A percentile compares a stretch with the other conserved stretches of the same genome.
phyloP scores from a whole-genome alignment of 2,888 invertebrate species.

The Cephus sareptanus region DNA sequence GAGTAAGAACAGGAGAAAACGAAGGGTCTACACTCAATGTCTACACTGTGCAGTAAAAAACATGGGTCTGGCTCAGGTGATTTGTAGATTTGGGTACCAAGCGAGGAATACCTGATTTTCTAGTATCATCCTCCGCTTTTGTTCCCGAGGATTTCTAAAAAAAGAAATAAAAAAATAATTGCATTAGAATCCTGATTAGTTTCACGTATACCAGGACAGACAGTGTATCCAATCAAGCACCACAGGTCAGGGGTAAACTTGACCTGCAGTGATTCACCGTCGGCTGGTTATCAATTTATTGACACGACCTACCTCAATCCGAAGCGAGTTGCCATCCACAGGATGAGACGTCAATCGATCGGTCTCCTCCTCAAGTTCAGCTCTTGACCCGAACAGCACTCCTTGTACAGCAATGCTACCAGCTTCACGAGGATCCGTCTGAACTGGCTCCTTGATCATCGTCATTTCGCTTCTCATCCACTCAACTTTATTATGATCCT shows the following conservation, averaged over 20 bases:
- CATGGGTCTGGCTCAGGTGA: slow-evolving; percentile 52
- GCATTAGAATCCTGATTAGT: neutral
- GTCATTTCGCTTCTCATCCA: slow-evolving; percentile 14
- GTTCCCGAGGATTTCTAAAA: slow-evolving; percentile 37
- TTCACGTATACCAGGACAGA: neutral
- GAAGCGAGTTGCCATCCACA: neutral
- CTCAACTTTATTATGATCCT: neutral
- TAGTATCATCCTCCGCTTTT: slow-evolving; percentile 32
- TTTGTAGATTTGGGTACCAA: slow-evolving; percentile 52
- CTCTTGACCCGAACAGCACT: neutral
- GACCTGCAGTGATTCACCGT: neutral
- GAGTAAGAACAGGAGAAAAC: neutral
- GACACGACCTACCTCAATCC: neutral
- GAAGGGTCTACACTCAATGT: slow-evolving; percentile 23
- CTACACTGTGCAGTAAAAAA: slow-evolving; percentile 62
- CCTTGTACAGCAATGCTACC: neutral
- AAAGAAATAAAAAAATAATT: slow-evolving; percentile 27
- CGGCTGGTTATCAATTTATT: neutral
- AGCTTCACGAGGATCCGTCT: neutral
- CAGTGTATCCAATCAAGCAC: neutral
- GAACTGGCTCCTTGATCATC: slow-evolving; percentile 40
- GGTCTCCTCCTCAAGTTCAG: neutral
- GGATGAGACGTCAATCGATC: neutral
- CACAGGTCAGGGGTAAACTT: neutral
- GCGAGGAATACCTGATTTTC: slow-evolving; percentile 58